These are phyloP conservation scores for Ellobius talpinus DNA, from an alignment of 2,113 vertebrate species.

Conservation along the genomic window DNA sequence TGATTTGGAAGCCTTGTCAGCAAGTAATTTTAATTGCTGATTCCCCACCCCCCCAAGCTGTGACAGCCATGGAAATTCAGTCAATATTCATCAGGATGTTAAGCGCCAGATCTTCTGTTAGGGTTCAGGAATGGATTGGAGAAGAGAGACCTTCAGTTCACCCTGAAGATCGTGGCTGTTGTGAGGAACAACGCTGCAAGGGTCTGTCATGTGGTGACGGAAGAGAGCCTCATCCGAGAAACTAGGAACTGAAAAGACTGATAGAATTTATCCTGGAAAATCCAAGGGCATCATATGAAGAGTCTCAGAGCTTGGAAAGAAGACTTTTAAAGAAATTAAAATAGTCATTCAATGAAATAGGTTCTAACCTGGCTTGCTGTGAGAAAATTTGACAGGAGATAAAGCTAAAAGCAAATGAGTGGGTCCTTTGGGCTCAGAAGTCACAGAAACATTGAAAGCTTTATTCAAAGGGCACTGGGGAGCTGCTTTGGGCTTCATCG, in stretches of 20 bases:
- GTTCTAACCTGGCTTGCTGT: background rate
- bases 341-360: background rate
- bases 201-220: rapidly evolving
- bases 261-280: background rate
- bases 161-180: rapidly evolving
- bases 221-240: background rate
- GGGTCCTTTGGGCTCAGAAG: background rate
- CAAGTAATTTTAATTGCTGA: slow-evolving; percentile 22
- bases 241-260: background rate
- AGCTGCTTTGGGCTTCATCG: background rate
- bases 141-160: background rate
- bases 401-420: background rate
- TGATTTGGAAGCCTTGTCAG: background rate
- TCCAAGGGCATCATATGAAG: background rate
- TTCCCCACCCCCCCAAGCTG: background rate
- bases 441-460: background rate
- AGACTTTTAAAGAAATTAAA: background rate
- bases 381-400: background rate
- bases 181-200: background rate
- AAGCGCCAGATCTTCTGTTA: background rate
- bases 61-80: background rate
- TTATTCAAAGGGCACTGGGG: background rate
- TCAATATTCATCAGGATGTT: slow-evolving; percentile 19
- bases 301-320: background rate
- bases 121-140: background rate